Conservation (phyloP, 2,113 vertebrate species). For the Antechinus stuartii region DNA sequence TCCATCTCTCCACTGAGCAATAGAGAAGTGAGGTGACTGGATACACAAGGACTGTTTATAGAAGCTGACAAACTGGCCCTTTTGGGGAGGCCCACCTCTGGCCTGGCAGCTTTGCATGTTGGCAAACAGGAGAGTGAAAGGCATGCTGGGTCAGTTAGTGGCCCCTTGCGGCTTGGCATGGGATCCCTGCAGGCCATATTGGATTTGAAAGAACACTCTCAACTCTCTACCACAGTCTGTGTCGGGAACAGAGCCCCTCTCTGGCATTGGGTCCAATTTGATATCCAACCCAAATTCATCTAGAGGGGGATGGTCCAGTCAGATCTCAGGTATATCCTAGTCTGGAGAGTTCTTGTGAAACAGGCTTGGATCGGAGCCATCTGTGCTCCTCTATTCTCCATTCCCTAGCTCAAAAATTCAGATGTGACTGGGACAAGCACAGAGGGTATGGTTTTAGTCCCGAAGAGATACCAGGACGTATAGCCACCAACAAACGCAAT, state of each 20-base stretch:
- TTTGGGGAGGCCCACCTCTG: constrained; percentile 1
- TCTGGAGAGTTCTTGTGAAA: constrained; percentile 19
- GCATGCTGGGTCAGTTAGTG: constrained; percentile 5
- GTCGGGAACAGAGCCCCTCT: neutral
- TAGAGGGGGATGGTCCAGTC: constrained; percentile 11
- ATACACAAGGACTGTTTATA: neutral
- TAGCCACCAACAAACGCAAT: constrained; percentile 44
- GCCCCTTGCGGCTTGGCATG: constrained; percentile 1
- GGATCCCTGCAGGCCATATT: neutral
- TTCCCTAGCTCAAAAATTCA: constrained; percentile 50
- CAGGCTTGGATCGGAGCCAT: neutral
- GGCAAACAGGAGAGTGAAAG: neutral
- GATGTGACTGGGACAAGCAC: constrained; percentile 16
- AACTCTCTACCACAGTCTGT: neutral
- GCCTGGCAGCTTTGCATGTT: neutral
- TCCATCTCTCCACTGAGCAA: constrained; percentile 5
- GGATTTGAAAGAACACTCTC: neutral
- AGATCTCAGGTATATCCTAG: neutral
- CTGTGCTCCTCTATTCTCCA: constrained; percentile 35
- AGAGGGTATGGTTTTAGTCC: neutral
- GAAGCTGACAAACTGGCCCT: neutral
- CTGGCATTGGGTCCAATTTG: neutral
- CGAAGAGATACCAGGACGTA: constrained; percentile 18
- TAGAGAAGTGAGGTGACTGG: neutral
- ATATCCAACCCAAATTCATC: neutral